These are phyloP conservation scores for Acanthurus lineatus DNA, from an alignment of 2,797 vertebrate species.

Conservation along the genomic window DNA sequence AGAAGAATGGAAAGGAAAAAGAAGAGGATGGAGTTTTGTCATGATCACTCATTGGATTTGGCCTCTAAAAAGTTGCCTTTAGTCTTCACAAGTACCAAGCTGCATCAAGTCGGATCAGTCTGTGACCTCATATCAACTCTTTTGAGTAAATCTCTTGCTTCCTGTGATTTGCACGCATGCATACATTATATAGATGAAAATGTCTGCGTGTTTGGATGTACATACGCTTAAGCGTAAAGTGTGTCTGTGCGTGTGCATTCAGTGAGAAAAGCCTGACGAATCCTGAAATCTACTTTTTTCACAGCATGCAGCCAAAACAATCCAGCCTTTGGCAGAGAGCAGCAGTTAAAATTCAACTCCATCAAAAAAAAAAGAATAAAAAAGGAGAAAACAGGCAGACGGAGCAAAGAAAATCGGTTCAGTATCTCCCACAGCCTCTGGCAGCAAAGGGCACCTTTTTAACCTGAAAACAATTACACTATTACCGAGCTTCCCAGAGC, in stretches of 20 bases:
- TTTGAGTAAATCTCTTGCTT: conserved; percentile 32
- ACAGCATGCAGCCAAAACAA: conserved; percentile 68
- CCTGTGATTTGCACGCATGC: conserved; percentile 45
- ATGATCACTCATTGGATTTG: background rate
- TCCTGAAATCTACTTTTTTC: conserved; percentile 59
- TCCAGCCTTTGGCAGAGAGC: conserved; percentile 55
- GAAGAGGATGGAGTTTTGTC: background rate
- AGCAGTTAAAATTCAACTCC: conserved; percentile 54
- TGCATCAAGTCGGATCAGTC: background rate
- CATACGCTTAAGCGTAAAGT: conserved; percentile 2
- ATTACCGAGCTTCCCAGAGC: conserved; percentile 66
- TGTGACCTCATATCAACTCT: conserved; percentile 44
- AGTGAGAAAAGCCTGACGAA: conserved; percentile 50
- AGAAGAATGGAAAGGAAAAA: background rate
- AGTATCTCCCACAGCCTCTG: conserved; percentile 50
- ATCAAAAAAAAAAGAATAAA: conserved; percentile 43
- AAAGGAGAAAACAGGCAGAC: conserved; percentile 49
- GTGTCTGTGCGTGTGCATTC: conserved; percentile 26
- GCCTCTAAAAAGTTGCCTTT: conserved; percentile 7
- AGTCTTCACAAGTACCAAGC: background rate
- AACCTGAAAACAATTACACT: conserved; percentile 81
- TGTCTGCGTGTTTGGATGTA: conserved; percentile 4
- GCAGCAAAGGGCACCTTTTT: conserved; percentile 65
- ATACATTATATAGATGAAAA: conserved; percentile 56
- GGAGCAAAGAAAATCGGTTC: conserved; percentile 58